phyloP scores from a whole-genome alignment of 2,113 vertebrate species.

The Scalopus aquaticus region DNA sequence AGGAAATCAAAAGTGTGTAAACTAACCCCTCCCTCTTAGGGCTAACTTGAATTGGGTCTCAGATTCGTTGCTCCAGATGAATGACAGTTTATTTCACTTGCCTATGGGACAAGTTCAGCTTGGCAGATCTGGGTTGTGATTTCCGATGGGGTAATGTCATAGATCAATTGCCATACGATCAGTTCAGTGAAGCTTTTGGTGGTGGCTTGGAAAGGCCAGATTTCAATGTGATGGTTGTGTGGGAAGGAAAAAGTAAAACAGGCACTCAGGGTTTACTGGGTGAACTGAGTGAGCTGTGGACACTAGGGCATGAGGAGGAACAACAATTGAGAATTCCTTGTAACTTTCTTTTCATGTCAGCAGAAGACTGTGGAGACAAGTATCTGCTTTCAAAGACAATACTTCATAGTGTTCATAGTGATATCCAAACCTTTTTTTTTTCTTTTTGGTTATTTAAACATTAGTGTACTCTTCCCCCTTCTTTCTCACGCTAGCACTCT shows the following conservation, averaged over 20 bases:
- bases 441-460: background rate
- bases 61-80: background rate
- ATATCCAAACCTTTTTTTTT: background rate
- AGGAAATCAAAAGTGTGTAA: background rate
- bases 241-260: conserved; percentile 19
- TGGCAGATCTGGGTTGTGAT: background rate
- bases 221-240: background rate
- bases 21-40: background rate
- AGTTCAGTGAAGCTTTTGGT: conserved; percentile 8
- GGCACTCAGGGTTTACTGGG: background rate
- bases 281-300: conserved; percentile 3
- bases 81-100: conserved; percentile 5
- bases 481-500: background rate
- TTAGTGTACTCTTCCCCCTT: background rate
- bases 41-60: background rate
- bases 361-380: conserved; percentile 39
- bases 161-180: background rate
- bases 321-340: conserved; percentile 40
- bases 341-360: conserved; percentile 70
- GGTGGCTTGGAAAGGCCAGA: conserved; percentile 13
- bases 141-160: background rate
- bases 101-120: background rate
- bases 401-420: conserved; percentile 24
- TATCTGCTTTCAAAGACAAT: conserved; percentile 50
- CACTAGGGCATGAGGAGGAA: background rate